Evolutionary conservation across 2,888 invertebrate genomes (phyloP).

Genomic region (Morpho helenor): DNA sequence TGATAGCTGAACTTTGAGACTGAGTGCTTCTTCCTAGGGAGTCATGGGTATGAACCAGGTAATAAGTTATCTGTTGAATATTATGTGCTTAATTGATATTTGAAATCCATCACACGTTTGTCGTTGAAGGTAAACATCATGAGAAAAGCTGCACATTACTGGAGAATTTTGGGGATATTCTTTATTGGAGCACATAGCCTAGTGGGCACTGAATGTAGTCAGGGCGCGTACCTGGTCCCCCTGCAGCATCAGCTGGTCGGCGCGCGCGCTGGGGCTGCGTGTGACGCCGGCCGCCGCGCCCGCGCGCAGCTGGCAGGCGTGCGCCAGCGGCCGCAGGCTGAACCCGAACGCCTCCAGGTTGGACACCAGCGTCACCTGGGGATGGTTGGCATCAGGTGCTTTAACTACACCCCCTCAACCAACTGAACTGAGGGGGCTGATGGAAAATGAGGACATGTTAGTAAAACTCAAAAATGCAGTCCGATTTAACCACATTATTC

Average conservation of each 20-base stretch:
- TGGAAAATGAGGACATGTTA: no score
- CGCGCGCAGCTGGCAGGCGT: constrained; percentile 89
- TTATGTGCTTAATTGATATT: no score
- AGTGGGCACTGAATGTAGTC: no score
- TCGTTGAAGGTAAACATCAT: not conserved
- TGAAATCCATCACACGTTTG: not conserved
- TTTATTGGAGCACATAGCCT: no score
- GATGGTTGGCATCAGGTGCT: not conserved
- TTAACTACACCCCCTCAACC: not conserved
- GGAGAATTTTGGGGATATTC: not conserved
- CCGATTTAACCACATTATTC: no score
- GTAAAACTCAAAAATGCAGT: no score
- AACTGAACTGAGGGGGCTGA: not conserved
- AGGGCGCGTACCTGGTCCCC: constrained; percentile 87
- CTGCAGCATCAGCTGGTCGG: constrained; percentile 90
- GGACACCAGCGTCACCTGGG: constrained; percentile 90
- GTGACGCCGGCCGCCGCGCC: constrained; percentile 93
- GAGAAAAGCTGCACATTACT: no score
- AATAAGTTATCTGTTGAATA: no score
- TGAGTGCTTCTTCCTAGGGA: no score
- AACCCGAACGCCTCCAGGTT: constrained; percentile 94
- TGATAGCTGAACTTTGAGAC: no score
- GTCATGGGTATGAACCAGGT: no score
- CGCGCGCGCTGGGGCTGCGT: constrained; percentile 84
- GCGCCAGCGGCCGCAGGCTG: constrained; percentile 86